phyloP scores from a whole-genome alignment of 1,140 invertebrate species.

The Anastatus disparis region DNA sequence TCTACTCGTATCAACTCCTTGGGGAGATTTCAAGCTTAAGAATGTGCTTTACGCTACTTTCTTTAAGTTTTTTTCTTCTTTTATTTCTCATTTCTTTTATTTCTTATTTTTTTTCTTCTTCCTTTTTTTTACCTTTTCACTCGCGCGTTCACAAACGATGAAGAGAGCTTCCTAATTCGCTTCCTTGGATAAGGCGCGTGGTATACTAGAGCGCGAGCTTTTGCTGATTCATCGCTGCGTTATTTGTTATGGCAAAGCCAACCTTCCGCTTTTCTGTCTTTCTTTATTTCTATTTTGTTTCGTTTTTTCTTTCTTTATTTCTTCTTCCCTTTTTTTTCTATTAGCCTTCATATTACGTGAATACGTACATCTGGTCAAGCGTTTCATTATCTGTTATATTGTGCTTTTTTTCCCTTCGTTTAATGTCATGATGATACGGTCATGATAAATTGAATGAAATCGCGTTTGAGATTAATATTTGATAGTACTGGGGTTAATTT shows the following conservation, averaged over 20 bases:
- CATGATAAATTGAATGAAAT: too few species aligned
- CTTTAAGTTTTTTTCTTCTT: too few species aligned
- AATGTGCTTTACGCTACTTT: conserved; percentile 25
- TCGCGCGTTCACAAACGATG: too few species aligned
- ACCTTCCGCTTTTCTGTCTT: conserved; percentile 19
- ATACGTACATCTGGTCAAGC: conserved; percentile 28
- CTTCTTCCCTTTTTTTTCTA: not conserved
- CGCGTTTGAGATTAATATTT: too few species aligned
- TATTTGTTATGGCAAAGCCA: conserved; percentile 27
- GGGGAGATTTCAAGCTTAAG: conserved; percentile 27
- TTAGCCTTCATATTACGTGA: conserved; percentile 10
- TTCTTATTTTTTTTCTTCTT: not conserved
- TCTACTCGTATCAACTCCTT: too few species aligned
- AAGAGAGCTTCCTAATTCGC: not conserved
- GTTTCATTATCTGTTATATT: not conserved
- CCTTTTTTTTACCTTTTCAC: not conserved
- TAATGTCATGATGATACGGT: too few species aligned
- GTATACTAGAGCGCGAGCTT: too few species aligned
- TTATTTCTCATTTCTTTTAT: too few species aligned
- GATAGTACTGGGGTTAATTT: too few species aligned
- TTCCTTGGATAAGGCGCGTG: conserved; percentile 3
- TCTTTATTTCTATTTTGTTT: not conserved
- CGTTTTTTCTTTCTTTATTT: not conserved
- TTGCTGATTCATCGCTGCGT: conserved; percentile 25
- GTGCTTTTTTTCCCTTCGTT: not conserved